A percentile compares a stretch with the other conserved stretches of the same genome.
Conservation (phyloP, 2,797 vertebrate species). For the Characodon lateralis region DNA sequence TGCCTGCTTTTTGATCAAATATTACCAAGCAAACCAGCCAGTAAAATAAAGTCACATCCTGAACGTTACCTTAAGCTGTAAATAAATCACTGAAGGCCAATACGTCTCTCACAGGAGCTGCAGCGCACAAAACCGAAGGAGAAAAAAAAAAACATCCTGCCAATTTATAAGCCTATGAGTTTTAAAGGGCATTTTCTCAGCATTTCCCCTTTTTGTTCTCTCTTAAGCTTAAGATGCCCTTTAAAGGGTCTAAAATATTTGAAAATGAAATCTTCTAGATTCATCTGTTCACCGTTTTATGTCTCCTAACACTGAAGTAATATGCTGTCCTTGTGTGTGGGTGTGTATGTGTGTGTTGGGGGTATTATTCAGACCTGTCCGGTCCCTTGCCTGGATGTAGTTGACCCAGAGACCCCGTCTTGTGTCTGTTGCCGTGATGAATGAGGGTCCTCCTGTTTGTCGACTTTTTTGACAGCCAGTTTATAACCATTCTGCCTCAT, state of each 20-base stretch:
- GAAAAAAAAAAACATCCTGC: slow-evolving; percentile 41
- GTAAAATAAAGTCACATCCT: slow-evolving; percentile 27
- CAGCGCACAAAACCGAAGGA: slow-evolving; percentile 18
- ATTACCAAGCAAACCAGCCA: slow-evolving; percentile 32
- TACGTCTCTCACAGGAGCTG: slow-evolving; percentile 14
- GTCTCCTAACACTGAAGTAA: slow-evolving; percentile 29
- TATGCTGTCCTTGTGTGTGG: slow-evolving; percentile 31
- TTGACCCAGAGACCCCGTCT: slow-evolving; percentile 41
- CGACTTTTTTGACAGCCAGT: slow-evolving; percentile 36
- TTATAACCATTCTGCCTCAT: slow-evolving; percentile 41
- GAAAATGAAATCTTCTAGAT: slow-evolving; percentile 7
- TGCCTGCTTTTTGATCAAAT: slow-evolving; percentile 44
- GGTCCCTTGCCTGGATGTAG: not conserved
- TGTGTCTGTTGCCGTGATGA: slow-evolving; percentile 44
- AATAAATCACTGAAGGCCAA: slow-evolving; percentile 48
- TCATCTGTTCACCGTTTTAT: not conserved
- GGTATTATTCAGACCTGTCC: slow-evolving; percentile 39
- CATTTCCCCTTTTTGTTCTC: slow-evolving; percentile 6
- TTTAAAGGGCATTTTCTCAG: slow-evolving; percentile 23
- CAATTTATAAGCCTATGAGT: slow-evolving; percentile 45
- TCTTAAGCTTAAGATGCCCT: slow-evolving; percentile 7
- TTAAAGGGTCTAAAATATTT: not conserved
- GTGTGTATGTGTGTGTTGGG: slow-evolving; percentile 26
- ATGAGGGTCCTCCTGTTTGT: slow-evolving; percentile 41
- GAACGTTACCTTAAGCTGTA: slow-evolving; percentile 52